Evolutionary conservation across 2,113 vertebrate species (phyloP).

Genomic region (Hucho hucho): DNA sequence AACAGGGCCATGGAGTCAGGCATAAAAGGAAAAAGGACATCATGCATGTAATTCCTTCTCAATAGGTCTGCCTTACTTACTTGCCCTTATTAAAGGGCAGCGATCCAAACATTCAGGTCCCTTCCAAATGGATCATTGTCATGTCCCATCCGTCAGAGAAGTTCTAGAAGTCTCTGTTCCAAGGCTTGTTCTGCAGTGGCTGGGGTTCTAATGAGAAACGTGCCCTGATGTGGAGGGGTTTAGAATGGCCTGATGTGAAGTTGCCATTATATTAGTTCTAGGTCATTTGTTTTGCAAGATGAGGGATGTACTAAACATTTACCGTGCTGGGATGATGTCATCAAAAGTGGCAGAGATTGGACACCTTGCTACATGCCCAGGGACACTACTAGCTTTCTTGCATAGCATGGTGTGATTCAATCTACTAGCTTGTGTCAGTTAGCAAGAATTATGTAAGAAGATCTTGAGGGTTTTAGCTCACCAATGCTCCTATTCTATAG

Average conservation of each 20-base stretch:
- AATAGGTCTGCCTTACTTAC: neutral
- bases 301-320: too few relatives aligned
- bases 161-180: neutral
- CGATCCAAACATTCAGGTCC: too few relatives aligned
- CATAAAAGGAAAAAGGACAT: neutral
- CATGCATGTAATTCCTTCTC: constrained; percentile 44
- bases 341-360: too few relatives aligned
- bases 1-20: constrained; percentile 25
- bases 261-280: too few relatives aligned
- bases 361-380: too few relatives aligned
- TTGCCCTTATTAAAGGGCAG: neutral
- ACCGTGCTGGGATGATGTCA: too few relatives aligned
- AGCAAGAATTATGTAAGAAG: neutral
- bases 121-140: too few relatives aligned
- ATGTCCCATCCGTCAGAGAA: too few relatives aligned
- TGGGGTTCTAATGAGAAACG: constrained; percentile 12
- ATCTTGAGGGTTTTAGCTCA: too few relatives aligned
- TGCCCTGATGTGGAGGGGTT: neutral
- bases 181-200: constrained; percentile 27
- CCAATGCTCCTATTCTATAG: too few relatives aligned
- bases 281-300: too few relatives aligned
- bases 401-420: neutral
- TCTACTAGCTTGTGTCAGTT: constrained; percentile 33
- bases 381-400: neutral
- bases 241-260: too few relatives aligned